Conservation (phyloP, 2,888 invertebrate genomes). For the Drosophila cyrtoloma region DNA sequence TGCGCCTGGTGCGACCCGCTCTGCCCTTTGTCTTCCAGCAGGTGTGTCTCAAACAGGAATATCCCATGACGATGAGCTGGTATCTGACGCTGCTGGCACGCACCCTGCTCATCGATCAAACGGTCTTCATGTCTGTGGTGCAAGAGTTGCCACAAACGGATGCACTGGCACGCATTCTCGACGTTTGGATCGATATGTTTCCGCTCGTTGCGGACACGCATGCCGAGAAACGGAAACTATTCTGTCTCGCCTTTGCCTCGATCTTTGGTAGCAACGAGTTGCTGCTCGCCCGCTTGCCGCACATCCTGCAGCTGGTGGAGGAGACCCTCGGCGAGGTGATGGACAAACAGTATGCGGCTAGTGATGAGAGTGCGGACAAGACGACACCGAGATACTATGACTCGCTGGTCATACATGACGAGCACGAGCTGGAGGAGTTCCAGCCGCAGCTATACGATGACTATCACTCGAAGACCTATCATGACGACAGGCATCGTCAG, state of each 20-base stretch:
- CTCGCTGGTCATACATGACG: slow-evolving; percentile 85
- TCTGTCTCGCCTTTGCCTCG: slow-evolving; percentile 90
- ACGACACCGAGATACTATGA: slow-evolving; percentile 82
- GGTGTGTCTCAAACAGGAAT: slow-evolving; percentile 89
- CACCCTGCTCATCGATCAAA: slow-evolving; percentile 90
- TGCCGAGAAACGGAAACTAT: slow-evolving; percentile 91
- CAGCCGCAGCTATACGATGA: slow-evolving; percentile 85
- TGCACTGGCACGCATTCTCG: slow-evolving; percentile 90
- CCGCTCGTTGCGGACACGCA: slow-evolving; percentile 90
- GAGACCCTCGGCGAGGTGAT: slow-evolving; percentile 93
- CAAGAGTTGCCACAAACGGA: slow-evolving; percentile 87
- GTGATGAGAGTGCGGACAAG: slow-evolving; percentile 55
- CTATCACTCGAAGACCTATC: slow-evolving; percentile 88
- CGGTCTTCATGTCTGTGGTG: slow-evolving; percentile 87
- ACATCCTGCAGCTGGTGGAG: slow-evolving; percentile 90
- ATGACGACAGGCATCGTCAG: slow-evolving; percentile 89
- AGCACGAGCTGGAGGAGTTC: slow-evolving; percentile 82
- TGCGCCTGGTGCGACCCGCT: slow-evolving; percentile 89
- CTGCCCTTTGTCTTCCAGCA: slow-evolving; percentile 88
- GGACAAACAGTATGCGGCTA: slow-evolving; percentile 87
- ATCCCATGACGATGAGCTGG: slow-evolving; percentile 91
- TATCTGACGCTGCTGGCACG: slow-evolving; percentile 92
- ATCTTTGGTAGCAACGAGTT: slow-evolving; percentile 89
- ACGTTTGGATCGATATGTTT: slow-evolving; percentile 93
- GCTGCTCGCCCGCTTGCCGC: slow-evolving; percentile 90